Percentiles rank a stretch among this genome's conserved stretches.
Conservation (phyloP, 2,888 invertebrate species). For the Morpho deidamia region DNA sequence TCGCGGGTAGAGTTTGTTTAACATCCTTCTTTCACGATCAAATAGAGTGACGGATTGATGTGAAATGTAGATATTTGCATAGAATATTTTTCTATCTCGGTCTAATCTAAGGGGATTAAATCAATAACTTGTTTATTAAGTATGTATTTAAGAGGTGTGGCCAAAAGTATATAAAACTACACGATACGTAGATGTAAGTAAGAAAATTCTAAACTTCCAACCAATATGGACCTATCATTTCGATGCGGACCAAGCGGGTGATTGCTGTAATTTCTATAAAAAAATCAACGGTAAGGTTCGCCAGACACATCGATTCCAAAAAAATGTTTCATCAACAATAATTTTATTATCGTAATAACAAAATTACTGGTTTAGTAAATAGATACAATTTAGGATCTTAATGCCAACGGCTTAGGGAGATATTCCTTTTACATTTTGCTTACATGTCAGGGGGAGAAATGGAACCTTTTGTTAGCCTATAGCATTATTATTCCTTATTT, state of each 20-base stretch:
- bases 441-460: constrained; percentile 74
- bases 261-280: constrained; percentile 76
- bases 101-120: too few relatives aligned
- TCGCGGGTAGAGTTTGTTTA: too few relatives aligned
- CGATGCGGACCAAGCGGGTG: constrained; percentile 53
- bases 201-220: constrained; percentile 10
- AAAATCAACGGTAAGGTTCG: constrained; percentile 72
- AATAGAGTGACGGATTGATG: too few relatives aligned
- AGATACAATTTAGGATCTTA: constrained; percentile 65
- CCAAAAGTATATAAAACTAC: background rate
- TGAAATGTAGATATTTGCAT: too few relatives aligned
- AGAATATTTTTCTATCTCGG: too few relatives aligned
- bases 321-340: constrained; percentile 78
- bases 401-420: constrained; percentile 48
- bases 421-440: constrained; percentile 50
- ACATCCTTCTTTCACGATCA: too few relatives aligned
- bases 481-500: constrained; percentile 79
- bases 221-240: constrained; percentile 62
- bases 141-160: background rate
- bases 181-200: background rate
- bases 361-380: constrained; percentile 69
- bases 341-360: constrained; percentile 78
- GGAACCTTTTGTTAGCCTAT: constrained; percentile 78
- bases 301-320: constrained; percentile 73
- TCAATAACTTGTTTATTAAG: too few relatives aligned